Evolutionary conservation across 2,113 vertebrate species (phyloP).

Genomic region (Periophthalmus modestus): DNA sequence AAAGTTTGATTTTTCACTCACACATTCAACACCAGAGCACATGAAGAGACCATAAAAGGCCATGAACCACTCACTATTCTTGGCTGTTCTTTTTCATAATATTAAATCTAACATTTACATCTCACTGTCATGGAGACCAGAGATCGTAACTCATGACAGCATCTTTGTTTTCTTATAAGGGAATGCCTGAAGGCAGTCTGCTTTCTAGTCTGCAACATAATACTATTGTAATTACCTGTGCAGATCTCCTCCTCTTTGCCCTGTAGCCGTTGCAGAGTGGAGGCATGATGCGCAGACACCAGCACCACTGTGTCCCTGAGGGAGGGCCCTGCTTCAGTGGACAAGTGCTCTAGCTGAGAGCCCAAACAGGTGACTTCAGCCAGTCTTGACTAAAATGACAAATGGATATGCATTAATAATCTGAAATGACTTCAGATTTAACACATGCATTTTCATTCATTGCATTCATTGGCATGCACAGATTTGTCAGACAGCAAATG

Average conservation of each 20-base stretch:
- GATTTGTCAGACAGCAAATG: no score
- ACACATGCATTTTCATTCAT: background rate
- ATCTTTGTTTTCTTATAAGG: slow-evolving; percentile 11
- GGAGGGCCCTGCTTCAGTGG: slow-evolving; percentile 67
- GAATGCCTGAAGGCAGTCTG: background rate
- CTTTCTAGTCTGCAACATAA: background rate
- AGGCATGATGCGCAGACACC: slow-evolving; percentile 69
- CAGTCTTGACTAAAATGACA: slow-evolving; percentile 70
- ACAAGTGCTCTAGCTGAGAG: slow-evolving; percentile 72
- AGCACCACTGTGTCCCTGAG: slow-evolving; percentile 73
- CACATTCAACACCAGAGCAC: slow-evolving; percentile 19
- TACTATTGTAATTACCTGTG: slow-evolving; percentile 68
- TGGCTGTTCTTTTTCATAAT: slow-evolving; percentile 49
- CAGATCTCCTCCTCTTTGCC: slow-evolving; percentile 69
- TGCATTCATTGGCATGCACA: background rate
- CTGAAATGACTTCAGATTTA: background rate
- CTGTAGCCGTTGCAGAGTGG: slow-evolving; percentile 77
- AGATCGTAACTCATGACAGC: slow-evolving; percentile 4
- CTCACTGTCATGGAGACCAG: slow-evolving; percentile 19
- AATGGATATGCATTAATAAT: background rate
- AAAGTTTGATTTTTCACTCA: slow-evolving; percentile 19
- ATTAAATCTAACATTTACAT: slow-evolving; percentile 53
- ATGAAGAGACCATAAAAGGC: slow-evolving; percentile 61
- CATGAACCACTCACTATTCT: slow-evolving; percentile 48
- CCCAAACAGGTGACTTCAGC: slow-evolving; percentile 68